Conservation (phyloP, 23 tunicate genomes). For the Clavelina lepadiformis region DNA sequence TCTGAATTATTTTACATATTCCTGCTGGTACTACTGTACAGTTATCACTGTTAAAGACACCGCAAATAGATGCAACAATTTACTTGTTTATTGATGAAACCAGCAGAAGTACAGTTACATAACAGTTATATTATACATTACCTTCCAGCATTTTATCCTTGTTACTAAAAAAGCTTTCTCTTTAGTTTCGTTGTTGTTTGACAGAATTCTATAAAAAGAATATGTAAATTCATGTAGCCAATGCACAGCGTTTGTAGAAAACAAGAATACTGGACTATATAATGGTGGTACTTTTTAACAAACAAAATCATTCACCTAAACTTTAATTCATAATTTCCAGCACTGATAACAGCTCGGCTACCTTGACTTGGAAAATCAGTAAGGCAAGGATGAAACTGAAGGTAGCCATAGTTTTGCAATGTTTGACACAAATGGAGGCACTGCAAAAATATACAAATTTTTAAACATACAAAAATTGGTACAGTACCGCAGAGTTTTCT, state of each 20-base stretch:
- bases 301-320: constrained; percentile 36
- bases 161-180: constrained; percentile 54
- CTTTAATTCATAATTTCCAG: constrained; percentile 62
- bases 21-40: too few relatives aligned
- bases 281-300: too few relatives aligned
- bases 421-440: constrained; percentile 76
- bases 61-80: too few relatives aligned
- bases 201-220: background rate
- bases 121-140: too few relatives aligned
- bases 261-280: too few relatives aligned
- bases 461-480: background rate
- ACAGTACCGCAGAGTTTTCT: too few relatives aligned
- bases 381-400: constrained; percentile 71
- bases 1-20: too few relatives aligned
- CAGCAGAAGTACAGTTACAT: too few relatives aligned
- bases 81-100: too few relatives aligned
- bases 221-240: too few relatives aligned
- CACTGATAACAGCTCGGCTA: constrained; percentile 40
- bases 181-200: constrained; percentile 7
- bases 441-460: constrained; percentile 11
- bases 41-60: too few relatives aligned
- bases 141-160: constrained; percentile 75
- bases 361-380: constrained; percentile 49
- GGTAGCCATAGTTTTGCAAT: constrained; percentile 58
- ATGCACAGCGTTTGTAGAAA: too few relatives aligned